Percentiles rank a stretch among this genome's conserved stretches.
Conservation (phyloP, 1,140 invertebrate species). For the Platyscapa corneri region DNA sequence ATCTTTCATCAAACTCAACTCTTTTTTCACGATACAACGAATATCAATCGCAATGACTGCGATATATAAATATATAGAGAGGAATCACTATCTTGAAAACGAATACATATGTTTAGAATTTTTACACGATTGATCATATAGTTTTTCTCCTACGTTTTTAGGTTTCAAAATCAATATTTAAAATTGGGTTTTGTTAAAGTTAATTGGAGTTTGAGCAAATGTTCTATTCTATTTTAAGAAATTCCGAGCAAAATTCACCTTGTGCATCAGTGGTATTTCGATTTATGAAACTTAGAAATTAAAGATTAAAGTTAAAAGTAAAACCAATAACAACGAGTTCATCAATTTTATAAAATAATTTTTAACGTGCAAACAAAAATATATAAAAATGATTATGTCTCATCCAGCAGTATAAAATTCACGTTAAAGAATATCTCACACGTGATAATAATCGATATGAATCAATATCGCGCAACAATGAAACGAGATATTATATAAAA, state of each 20-base stretch:
- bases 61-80: neutral
- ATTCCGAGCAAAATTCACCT: neutral
- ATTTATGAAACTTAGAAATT: neutral
- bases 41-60: neutral
- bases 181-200: neutral
- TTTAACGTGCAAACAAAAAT: slow-evolving; percentile 8
- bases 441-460: slow-evolving; percentile 27
- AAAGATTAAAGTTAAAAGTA: slow-evolving; percentile 22
- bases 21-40: neutral
- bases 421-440: slow-evolving; percentile 26
- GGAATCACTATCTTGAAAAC: neutral
- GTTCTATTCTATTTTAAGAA: neutral
- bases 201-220: neutral
- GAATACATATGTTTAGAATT: neutral
- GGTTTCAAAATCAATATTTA: neutral
- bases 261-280: neutral
- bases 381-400: slow-evolving; percentile 23
- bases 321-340: slow-evolving; percentile 21
- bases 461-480: slow-evolving; percentile 17
- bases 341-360: slow-evolving; percentile 35
- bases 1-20: slow-evolving; percentile 10
- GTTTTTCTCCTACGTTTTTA: neutral
- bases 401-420: slow-evolving; percentile 39
- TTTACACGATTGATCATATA: neutral
- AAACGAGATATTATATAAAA: slow-evolving; percentile 30